Conservation (phyloP, 2,113 vertebrate genomes). For the Microtus oregoni region DNA sequence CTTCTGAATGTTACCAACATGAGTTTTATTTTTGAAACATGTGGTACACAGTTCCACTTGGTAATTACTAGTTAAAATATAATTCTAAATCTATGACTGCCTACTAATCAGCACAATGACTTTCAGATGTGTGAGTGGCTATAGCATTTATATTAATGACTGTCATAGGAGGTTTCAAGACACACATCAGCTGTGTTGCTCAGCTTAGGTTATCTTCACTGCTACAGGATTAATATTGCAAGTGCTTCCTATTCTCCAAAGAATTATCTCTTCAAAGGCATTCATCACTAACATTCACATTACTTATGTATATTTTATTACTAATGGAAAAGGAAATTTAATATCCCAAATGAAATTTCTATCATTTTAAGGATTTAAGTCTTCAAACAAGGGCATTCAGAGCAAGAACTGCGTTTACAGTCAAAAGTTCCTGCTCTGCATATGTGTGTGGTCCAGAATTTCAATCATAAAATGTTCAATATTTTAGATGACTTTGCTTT, state of each 20-base stretch:
- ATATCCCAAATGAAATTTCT: slow-evolving; percentile 60
- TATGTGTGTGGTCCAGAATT: slow-evolving; percentile 52
- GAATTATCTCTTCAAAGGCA: slow-evolving; percentile 71
- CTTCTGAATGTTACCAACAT: not conserved
- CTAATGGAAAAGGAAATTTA: slow-evolving; percentile 69
- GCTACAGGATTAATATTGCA: slow-evolving; percentile 71
- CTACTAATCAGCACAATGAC: slow-evolving; percentile 35
- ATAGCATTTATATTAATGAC: slow-evolving; percentile 53
- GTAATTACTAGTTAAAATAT: not conserved
- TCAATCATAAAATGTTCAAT: not conserved
- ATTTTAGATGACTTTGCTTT: not conserved
- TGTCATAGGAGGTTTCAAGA: not conserved
- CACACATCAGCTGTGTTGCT: not conserved
- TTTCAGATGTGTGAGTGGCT: slow-evolving; percentile 25
- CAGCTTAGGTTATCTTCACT: slow-evolving; percentile 7
- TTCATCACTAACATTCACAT: slow-evolving; percentile 62
- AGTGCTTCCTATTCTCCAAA: slow-evolving; percentile 54
- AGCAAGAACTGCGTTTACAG: slow-evolving; percentile 27
- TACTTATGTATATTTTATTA: slow-evolving; percentile 77
- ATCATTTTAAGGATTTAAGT: slow-evolving; percentile 62
- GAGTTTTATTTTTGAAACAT: not conserved
- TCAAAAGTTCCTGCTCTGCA: slow-evolving; percentile 17
- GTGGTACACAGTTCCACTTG: not conserved
- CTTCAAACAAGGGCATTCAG: slow-evolving; percentile 73
- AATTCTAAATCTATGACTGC: slow-evolving; percentile 36